Evolutionary conservation across 1,140 invertebrate species (phyloP), one percentile per base, ranked within the genome.

Genomic region (Tetramorium parvispinum): DNA sequence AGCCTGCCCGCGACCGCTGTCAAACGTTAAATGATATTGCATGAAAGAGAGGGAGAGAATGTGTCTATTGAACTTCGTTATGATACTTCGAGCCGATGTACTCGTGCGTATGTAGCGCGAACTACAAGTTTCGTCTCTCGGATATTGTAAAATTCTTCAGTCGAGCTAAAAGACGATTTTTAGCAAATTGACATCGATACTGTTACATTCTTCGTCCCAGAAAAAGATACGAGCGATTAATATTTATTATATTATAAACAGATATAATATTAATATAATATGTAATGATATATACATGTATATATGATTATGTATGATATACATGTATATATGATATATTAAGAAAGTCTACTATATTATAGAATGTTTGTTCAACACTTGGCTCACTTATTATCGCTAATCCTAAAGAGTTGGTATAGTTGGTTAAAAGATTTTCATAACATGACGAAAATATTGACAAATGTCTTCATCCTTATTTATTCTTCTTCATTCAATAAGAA

Each of bases 1-100:
- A 53, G 68, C 27, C 61, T 57, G 24, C 21, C 43, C 55, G 32
- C 18, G 46, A 55, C 79, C 79, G 85, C 85, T 85, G 76, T 85
- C 77, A 63, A 73, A 89, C 75, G 70, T 78, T 73, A n/a, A 43
- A 21, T 68, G 27, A 63, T 53, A 51, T 6, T 53, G 70, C 40
- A 51, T 65, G 27, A 55, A 70, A 70, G 65, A 43, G 65, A 27
- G 51, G n/a, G 46, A 55, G 78, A 66, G 49, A 70, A 70, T 43
- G 78, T 40, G 63, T 70, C 21, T 55, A 70, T 13, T 70, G 13
- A 81, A 70, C 3, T 24, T 70, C 13, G 24, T 37, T 3, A 6
- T 24, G 10, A 18, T 70, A 81, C 24, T 70, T 66, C 4, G 37
- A 70, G 18, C 4, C 8, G 37, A 70, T 1, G 21, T 18, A 40